Evolutionary conservation across 2,113 vertebrate species (phyloP), one percentile per base, ranked within the genome.

Genomic region (Oreochromis tanganicae): DNA sequence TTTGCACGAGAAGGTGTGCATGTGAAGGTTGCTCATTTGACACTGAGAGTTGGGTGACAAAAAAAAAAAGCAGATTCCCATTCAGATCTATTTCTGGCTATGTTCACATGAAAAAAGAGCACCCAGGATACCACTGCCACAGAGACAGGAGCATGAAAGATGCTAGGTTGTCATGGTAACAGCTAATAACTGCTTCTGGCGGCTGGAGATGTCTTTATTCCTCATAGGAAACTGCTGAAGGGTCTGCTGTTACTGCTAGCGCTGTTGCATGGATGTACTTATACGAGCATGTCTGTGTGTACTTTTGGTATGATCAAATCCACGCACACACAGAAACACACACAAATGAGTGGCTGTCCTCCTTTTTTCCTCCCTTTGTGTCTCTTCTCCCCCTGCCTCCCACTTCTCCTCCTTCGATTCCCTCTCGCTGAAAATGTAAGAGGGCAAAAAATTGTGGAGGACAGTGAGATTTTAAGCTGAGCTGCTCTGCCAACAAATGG

Each of bases 81-180:
- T 93, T 90, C 71, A 80, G 85, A 88, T 95, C 93, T 95, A 95
- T 96, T 95, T 94, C 87, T 88, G 92, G 94, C 94, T 59, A 59
- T 88, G 89, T 85, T 94, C 90, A 93, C 93, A 93, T 89, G 85
- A 92, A 91, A 93, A 78, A 87, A 86, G 54, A 93, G 88, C 91
- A 92, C 81, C 92, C 93, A 89, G 43, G 17, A 91, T 89, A 91
- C 84, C 46, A 84, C 85, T 43, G 87, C 90, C 85, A 92, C 85
- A 73, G 91, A 80, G 78, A 94, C 92, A 91, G 82, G 89, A 92
- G 90, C 85, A 84, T 32, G 55, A 86, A 91, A 90, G 91, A 95
- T 94, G 92, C 83, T 93, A 88, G 85, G 95, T 96, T 94, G 95
- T 93, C 93, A 95, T 96, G 94, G 94, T 92, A 95, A 95, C 95